Evolutionary conservation across 92 coral and sea anemone species (phyloP).

Genomic region (Virgularia gustaviana): DNA sequence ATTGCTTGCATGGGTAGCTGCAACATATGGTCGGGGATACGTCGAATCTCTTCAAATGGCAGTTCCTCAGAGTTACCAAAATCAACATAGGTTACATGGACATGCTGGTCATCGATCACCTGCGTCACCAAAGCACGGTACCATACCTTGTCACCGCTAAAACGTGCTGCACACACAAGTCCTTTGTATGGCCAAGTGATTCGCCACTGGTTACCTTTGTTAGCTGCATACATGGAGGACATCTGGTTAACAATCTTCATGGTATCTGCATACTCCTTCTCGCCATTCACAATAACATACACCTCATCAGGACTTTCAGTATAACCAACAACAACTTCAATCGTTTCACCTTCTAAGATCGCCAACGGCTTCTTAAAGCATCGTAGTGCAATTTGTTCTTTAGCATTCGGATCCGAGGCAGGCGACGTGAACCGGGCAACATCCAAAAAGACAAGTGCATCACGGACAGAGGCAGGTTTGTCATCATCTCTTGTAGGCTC

Average conservation of each 20-base stretch:
- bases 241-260: slow-evolving; percentile 15
- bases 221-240: slow-evolving; percentile 6
- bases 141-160: slow-evolving; percentile 84
- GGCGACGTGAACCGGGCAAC: slow-evolving; percentile 86
- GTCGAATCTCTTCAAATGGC: slow-evolving; percentile 80
- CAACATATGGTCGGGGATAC: slow-evolving; percentile 74
- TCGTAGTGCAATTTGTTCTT: slow-evolving; percentile 41
- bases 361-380: background rate
- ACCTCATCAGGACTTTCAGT: slow-evolving; percentile 3
- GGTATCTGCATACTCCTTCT: slow-evolving; percentile 19
- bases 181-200: slow-evolving; percentile 95
- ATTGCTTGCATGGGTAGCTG: slow-evolving; percentile 73
- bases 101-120: slow-evolving; percentile 72
- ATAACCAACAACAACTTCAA: slow-evolving; percentile 19
- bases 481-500: slow-evolving; percentile 89
- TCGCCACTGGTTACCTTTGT: slow-evolving; percentile 52
- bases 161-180: slow-evolving; percentile 88
- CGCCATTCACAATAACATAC: slow-evolving; percentile 11
- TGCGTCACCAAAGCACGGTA: slow-evolving; percentile 87
- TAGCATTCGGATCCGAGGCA: slow-evolving; percentile 60
- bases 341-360: slow-evolving; percentile 9
- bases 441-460: slow-evolving; percentile 87
- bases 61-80: slow-evolving; percentile 83
- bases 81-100: slow-evolving; percentile 74
- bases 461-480: slow-evolving; percentile 96